Conservation (phyloP, 2,113 vertebrate species). For the Chaetodon auriga region DNA sequence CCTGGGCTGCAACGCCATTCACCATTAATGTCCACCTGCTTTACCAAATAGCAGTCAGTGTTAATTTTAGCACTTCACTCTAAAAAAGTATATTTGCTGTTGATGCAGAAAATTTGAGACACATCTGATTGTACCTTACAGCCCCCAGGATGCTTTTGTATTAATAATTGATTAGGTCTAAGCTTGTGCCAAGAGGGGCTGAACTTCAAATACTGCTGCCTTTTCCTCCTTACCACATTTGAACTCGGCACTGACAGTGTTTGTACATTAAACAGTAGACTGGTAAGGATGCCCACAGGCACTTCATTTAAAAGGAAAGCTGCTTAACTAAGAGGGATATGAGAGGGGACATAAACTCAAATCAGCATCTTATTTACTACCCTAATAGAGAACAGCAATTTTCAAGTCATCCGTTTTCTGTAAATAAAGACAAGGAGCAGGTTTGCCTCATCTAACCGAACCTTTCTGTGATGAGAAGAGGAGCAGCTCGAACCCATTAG, state of each 20-base stretch:
- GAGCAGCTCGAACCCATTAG: neutral
- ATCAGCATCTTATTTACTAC: neutral
- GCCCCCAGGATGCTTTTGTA: neutral
- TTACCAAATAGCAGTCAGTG: too few relatives aligned
- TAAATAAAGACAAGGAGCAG: neutral
- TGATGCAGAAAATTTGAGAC: too few relatives aligned
- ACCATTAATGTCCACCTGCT: too few relatives aligned
- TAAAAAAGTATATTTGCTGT: neutral
- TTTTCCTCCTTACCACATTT: neutral
- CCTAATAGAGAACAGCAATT: too few relatives aligned
- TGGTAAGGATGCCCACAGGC: neutral
- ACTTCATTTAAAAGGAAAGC: neutral
- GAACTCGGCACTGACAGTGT: neutral
- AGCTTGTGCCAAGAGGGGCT: neutral
- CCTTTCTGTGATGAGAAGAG: neutral
- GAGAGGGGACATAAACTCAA: neutral
- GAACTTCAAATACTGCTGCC: neutral
- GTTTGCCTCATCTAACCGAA: neutral
- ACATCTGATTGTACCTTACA: neutral
- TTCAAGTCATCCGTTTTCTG: neutral
- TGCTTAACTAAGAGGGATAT: neutral
- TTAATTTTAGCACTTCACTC: neutral
- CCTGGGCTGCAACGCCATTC: too few relatives aligned
- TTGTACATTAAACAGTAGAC: constrained; percentile 31
- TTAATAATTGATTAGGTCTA: constrained; percentile 24